Conservation (phyloP, 2,113 vertebrate genomes). For the Bostrychus sinensis region DNA sequence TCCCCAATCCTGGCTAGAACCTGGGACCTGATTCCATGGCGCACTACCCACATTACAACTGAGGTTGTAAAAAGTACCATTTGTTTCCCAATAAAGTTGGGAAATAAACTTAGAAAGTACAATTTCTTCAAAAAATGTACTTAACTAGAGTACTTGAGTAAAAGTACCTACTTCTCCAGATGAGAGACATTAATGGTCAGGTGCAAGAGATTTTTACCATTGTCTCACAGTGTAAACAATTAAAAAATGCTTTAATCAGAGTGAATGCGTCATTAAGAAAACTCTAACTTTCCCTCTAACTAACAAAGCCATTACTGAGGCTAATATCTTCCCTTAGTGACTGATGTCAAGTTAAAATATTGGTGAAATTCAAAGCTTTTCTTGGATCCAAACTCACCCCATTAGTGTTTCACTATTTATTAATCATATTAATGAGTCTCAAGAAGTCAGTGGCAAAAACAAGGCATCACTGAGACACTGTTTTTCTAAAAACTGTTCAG, state of each 20-base stretch:
- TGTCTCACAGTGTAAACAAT: slow-evolving; percentile 12
- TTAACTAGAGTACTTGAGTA: too few species aligned
- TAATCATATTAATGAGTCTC: slow-evolving; percentile 55
- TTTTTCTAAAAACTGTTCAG: slow-evolving; percentile 40
- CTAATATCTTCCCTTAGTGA: slow-evolving; percentile 37
- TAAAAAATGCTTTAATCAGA: not conserved
- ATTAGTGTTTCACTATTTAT: slow-evolving; percentile 50
- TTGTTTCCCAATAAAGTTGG: too few species aligned
- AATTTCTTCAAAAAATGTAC: too few species aligned
- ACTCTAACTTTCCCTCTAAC: slow-evolving; percentile 15
- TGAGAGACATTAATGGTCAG: slow-evolving; percentile 29
- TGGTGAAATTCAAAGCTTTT: slow-evolving; percentile 36
- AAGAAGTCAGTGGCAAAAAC: slow-evolving; percentile 40
- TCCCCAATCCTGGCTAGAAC: too few species aligned
- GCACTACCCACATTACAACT: too few species aligned
- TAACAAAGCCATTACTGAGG: slow-evolving; percentile 22
- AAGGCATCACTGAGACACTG: slow-evolving; percentile 23
- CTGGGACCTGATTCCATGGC: too few species aligned
- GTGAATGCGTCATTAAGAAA: slow-evolving; percentile 28
- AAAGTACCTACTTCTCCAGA: too few species aligned
- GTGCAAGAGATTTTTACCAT: slow-evolving; percentile 35
- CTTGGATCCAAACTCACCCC: slow-evolving; percentile 45
- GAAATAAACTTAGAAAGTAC: too few species aligned
- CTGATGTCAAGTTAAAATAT: slow-evolving; percentile 43
- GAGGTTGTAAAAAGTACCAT: too few species aligned